These are phyloP conservation scores for Lithobates pipiens DNA, from an alignment of 2,797 vertebrate genomes.

Conservation along the genomic window DNA sequence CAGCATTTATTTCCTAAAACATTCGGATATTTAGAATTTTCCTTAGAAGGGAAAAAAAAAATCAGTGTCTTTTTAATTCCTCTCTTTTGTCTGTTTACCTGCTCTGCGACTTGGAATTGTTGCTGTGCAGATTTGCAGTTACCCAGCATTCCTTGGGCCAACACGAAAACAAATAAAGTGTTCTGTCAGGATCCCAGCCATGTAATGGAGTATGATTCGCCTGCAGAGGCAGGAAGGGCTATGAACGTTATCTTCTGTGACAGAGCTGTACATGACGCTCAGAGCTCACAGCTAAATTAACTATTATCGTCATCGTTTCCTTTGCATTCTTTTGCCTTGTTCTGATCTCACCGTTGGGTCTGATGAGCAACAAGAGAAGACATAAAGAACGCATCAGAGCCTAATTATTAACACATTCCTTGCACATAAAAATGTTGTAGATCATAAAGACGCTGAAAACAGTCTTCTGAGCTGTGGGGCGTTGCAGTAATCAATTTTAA, in stretches of 20 bases:
- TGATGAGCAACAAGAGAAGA: background rate
- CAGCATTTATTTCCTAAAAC: too few relatives aligned
- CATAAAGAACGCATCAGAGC: background rate
- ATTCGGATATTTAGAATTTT: too few relatives aligned
- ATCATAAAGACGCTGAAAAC: background rate
- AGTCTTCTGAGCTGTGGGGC: too few relatives aligned
- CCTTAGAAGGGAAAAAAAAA: background rate
- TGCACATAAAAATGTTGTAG: background rate
- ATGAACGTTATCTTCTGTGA: constrained; percentile 11
- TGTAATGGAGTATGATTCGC: constrained; percentile 1
- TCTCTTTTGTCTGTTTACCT: background rate
- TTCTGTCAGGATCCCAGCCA: constrained; percentile 20
- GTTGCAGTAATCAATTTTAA: too few relatives aligned
- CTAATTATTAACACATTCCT: background rate
- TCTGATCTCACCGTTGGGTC: background rate
- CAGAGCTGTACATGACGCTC: constrained; percentile 1
- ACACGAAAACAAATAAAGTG: background rate
- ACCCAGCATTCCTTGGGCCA: background rate
- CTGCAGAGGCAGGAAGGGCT: constrained; percentile 32
- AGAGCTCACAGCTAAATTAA: constrained; percentile 28
- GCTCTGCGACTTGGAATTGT: constrained; percentile 12
- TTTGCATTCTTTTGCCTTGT: constrained; percentile 9
- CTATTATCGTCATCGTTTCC: constrained; percentile 9
- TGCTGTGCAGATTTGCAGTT: constrained; percentile 33
- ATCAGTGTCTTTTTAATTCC: background rate